A percentile compares a stretch with the other conserved stretches of the same genome.
These are phyloP conservation scores for Zaprionus kolodkinae DNA, from an alignment of 1,140 invertebrate genomes.

Conservation along the genomic window DNA sequence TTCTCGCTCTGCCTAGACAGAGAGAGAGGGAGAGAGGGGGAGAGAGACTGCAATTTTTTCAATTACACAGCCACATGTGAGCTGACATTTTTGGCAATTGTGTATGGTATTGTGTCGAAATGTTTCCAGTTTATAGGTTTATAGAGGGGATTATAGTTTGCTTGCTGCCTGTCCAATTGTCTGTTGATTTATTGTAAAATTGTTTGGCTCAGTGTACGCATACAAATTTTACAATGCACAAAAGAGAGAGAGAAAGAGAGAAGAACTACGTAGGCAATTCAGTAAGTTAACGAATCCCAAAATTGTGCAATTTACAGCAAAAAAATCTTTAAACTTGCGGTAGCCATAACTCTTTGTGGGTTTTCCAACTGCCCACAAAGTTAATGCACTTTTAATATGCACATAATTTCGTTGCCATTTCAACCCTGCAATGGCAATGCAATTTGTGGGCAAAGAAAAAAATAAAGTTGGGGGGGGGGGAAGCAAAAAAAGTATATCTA, in stretches of 20 bases:
- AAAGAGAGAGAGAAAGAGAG: not conserved
- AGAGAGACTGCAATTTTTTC: constrained; percentile 13
- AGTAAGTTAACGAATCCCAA: not conserved
- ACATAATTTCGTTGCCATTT: constrained; percentile 60
- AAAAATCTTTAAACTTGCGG: not conserved
- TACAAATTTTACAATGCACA: constrained; percentile 9
- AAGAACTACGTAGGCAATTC: not conserved
- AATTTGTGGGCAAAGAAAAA: constrained; percentile 27
- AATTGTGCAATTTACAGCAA: not conserved
- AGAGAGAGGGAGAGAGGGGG: not conserved
- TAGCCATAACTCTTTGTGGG: not conserved
- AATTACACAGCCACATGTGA: constrained; percentile 49
- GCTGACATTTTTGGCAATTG: constrained; percentile 59
- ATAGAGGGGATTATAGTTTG: constrained; percentile 18
- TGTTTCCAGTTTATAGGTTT: constrained; percentile 31
- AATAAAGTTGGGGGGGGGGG: not conserved
- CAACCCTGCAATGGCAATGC: constrained; percentile 10
- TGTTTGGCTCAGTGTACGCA: constrained; percentile 18
- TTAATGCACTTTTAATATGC: constrained; percentile 76
- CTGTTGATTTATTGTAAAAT: constrained; percentile 65
- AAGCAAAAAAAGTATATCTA: constrained; percentile 37
- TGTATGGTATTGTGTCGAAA: constrained; percentile 58
- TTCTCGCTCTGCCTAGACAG: constrained; percentile 16
- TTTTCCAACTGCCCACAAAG: constrained; percentile 29
- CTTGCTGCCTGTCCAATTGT: constrained; percentile 55